A percentile compares a stretch with the other conserved stretches of the same genome.
Evolutionary conservation across 1,140 invertebrate species (phyloP).

Genomic region (Halyomorpha halys): DNA sequence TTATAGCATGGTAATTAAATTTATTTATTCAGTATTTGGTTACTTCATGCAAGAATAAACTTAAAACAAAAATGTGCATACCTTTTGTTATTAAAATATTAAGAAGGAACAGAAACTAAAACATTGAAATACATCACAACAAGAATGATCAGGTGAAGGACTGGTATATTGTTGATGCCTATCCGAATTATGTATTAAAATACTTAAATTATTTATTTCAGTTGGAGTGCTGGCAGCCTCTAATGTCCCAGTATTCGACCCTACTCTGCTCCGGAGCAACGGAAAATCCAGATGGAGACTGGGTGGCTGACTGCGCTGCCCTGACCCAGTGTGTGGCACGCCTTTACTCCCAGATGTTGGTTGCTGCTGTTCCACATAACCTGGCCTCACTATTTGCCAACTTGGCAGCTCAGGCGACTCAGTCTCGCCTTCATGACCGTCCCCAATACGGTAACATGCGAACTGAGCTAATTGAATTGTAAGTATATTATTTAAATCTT

Average conservation of each 20-base stretch:
- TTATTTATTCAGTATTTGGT: too few relatives aligned
- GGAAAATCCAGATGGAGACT: conserved; percentile 28
- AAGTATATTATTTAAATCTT: conserved; percentile 29
- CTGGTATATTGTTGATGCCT: background rate
- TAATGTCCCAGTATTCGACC: conserved; percentile 31
- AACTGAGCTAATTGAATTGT: conserved; percentile 40
- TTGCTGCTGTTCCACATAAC: conserved; percentile 29
- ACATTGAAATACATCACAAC: too few relatives aligned
- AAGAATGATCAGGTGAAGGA: too few relatives aligned
- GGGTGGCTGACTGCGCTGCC: conserved; percentile 50
- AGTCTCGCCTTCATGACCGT: conserved; percentile 28
- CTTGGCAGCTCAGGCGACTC: conserved; percentile 29
- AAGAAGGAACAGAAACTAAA: too few relatives aligned
- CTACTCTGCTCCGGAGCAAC: conserved; percentile 24
- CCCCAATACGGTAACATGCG: conserved; percentile 35
- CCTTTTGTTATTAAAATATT: too few relatives aligned
- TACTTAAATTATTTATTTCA: conserved; percentile 27
- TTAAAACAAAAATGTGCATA: too few relatives aligned
- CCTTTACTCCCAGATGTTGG: conserved; percentile 42
- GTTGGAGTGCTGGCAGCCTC: conserved; percentile 41
- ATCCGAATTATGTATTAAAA: background rate
- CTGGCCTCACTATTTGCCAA: conserved; percentile 28
- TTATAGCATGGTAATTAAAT: too few relatives aligned
- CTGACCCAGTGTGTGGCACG: conserved; percentile 50
- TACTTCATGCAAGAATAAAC: too few relatives aligned